Percentiles rank a stretch among this genome's conserved stretches.
These are phyloP conservation scores for Trachymyrmex septentrionalis DNA, from an alignment of 1,140 invertebrate genomes.

Conservation along the genomic window DNA sequence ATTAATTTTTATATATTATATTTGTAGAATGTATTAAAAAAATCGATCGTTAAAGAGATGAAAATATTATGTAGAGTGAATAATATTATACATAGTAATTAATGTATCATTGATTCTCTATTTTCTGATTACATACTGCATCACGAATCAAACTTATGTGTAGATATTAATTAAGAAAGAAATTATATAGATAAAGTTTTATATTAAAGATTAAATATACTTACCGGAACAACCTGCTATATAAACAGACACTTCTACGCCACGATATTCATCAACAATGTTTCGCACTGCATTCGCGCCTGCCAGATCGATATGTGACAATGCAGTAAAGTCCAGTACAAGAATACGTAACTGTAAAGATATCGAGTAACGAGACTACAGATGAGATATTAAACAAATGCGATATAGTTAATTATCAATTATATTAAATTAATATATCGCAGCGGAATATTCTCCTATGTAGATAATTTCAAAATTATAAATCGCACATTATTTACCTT, in stretches of 20 bases:
- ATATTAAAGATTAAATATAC: conserved; percentile 54
- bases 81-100: background rate
- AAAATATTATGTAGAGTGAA: background rate
- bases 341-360: conserved; percentile 87
- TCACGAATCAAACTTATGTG: background rate
- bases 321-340: conserved; percentile 90
- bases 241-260: conserved; percentile 87
- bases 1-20: background rate
- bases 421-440: background rate
- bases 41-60: background rate
- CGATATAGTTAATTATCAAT: background rate
- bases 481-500: conserved; percentile 67
- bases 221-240: conserved; percentile 89
- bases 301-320: conserved; percentile 91
- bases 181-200: background rate
- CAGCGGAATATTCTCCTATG: background rate
- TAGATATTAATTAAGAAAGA: background rate
- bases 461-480: background rate
- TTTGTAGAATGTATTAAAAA: background rate
- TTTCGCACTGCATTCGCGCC: conserved; percentile 88
- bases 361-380: background rate
- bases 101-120: background rate
- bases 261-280: conserved; percentile 87
- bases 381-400: background rate
- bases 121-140: background rate